Base-by-base conservation (phyloP, 2,113 vertebrate species). In the Stomatorhinus ivindoensis region DNA sequence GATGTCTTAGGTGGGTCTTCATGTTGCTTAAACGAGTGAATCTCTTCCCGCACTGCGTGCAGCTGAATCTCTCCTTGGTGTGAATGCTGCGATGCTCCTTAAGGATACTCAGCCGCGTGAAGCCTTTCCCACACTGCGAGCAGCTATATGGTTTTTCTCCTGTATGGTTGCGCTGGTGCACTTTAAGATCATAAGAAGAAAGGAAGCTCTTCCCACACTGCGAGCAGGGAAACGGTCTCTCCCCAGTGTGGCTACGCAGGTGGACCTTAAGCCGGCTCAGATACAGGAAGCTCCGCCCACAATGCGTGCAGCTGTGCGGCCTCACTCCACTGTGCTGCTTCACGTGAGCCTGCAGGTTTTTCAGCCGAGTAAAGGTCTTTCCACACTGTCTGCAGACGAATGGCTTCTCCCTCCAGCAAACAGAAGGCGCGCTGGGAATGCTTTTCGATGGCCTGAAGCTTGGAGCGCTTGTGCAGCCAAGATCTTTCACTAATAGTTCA, bases 31-130 rank as follows among this genome's bases (percentile, higher is more conserved):
- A 94, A 0, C 95, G 94, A 21, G 94, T 90, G 82, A 98, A 97
- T 90, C 92, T 94, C 88, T 96, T 97, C 82, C 95, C 96, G 9
- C 97, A 98, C 8, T 96, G 94, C 1, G 93, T 87, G 42, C 97
- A 97, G 24, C 94, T 92, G 91, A 96, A 97, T 88, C 96, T 97
- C 93, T 97, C 97, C 39, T 96, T 97, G 0, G 97, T 97, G 92
- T 97, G 97, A 84, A 95, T 95, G 15, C 95, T 92, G 89, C 96
- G 93, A 88, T 97, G 97, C 21, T 94, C 92, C 86, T 95, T 93
- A 6, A 95, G 91, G 10, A 95, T 95, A 4, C 92, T 90, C 73
- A 94, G 95, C 53, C 93, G 92, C 88, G 93, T 93, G 89, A 94
- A 96, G 1, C 92, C 92, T 47, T 95, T 95, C 73, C 92, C 91